Evolutionary conservation across 1,140 invertebrate species (phyloP), one percentile per base, ranked within the genome.

Genomic region (Diprion similis): DNA sequence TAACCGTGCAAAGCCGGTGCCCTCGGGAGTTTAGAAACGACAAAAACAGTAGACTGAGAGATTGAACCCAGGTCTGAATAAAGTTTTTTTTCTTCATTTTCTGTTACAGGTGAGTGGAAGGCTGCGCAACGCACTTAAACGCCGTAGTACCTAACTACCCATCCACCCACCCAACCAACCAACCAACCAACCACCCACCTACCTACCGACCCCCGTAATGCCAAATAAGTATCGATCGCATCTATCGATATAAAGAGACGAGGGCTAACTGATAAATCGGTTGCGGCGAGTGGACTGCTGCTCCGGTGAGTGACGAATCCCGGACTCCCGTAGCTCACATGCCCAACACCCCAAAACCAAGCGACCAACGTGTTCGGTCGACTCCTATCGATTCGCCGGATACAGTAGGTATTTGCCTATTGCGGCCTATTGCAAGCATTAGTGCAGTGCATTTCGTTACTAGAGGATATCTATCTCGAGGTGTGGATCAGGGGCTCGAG

Each of bases 211-310:
- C 83, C 86, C 81, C 86, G 83, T 87, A 88, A 88, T 88, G 86
- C 87, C 87, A 88, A 88, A 88, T 88, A 88, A 85, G 84, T 86
- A 84, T 87, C 85, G 85, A 87, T 87, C 83, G 85, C 84, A 73
- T 78, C 83, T 85, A 85, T 86, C 83, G 85, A 86, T 86, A 37
- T 37, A 37, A 37, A 37, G 24, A 84, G 86, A 87, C 83, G 86
- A 59, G 51, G n/a, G n/a, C 51, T 9, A 9, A 59, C 6, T 59
- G 51, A 82, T 86, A 86, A 85, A 88, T 87, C 86, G 87, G 86
- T 88, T 85, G 87, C 83, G 87, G 87, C 87, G 84, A 86, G 83
- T 81, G 84, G 82, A 86, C 82, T 86, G 86, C 87, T 86, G 86
- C 85, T 79, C 86, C 85, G 87, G 87, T 88, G 87, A 87, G 87